Percentiles rank a stretch among this genome's conserved stretches.
Evolutionary conservation across 2,113 vertebrate genomes (phyloP).

Genomic region (Solea senegalensis): DNA sequence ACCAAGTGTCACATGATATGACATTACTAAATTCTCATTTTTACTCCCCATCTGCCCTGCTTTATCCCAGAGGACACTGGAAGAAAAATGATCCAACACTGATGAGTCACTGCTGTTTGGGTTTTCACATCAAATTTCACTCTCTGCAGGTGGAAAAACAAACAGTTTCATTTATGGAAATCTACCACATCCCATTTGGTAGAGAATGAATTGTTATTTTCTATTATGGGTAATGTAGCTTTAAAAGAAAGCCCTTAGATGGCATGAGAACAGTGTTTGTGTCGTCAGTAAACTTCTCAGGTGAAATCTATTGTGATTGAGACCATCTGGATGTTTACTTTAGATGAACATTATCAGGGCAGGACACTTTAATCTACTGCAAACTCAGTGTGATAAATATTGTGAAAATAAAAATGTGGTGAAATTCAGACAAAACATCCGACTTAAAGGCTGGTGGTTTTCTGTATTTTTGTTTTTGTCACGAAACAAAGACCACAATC

Average conservation of each 20-base stretch:
- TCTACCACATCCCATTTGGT: background rate
- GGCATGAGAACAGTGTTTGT: background rate
- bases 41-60: constrained; percentile 1
- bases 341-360: constrained; percentile 13
- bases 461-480: background rate
- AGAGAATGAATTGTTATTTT: background rate
- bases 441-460: background rate
- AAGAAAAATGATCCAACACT: background rate
- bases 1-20: background rate
- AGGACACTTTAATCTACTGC: constrained; percentile 4
- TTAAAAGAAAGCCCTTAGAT: background rate
- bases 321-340: constrained; percentile 24
- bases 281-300: background rate
- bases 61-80: background rate
- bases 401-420: background rate
- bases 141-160: too few species aligned
- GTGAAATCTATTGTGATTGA: constrained; percentile 23
- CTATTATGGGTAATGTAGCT: constrained; percentile 6
- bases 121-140: too few species aligned
- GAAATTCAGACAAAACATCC: background rate
- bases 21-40: background rate
- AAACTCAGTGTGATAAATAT: background rate
- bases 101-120: background rate
- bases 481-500: background rate
- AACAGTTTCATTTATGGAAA: background rate